phyloP scores from a whole-genome alignment of 2,888 invertebrate species.

The Miltochrista miniata region DNA sequence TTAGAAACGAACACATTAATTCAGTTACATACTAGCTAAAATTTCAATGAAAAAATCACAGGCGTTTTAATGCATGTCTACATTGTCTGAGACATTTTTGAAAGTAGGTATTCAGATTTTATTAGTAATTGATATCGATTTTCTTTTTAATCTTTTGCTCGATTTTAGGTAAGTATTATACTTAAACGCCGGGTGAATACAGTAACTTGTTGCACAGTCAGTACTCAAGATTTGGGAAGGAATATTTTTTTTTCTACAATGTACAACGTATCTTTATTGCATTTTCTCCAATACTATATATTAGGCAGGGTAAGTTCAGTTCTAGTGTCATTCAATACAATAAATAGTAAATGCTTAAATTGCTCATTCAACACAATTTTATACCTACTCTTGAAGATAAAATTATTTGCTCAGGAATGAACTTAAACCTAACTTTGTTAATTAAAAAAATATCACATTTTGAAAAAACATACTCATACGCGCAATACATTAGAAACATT shows the following conservation, averaged over 20 bases:
- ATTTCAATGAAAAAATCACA: too few relatives aligned
- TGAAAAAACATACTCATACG: conserved; percentile 45
- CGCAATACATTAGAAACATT: conserved; percentile 12
- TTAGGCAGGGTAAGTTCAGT: conserved; percentile 27
- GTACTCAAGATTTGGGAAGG: conserved; percentile 8
- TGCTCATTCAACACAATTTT: conserved; percentile 21
- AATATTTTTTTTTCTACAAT: too few relatives aligned
- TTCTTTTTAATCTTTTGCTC: too few relatives aligned
- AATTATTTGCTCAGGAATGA: conserved; percentile 42
- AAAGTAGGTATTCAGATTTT: too few relatives aligned
- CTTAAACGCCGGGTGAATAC: not conserved
- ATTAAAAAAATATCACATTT: conserved; percentile 62
- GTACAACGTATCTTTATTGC: too few relatives aligned
- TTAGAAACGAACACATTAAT: too few relatives aligned
- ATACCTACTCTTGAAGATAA: conserved; percentile 20
- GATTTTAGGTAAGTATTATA: not conserved
- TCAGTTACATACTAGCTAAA: too few relatives aligned
- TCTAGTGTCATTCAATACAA: conserved; percentile 32
- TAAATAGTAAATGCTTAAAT: conserved; percentile 54
- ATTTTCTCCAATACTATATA: not conserved
- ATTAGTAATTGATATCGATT: too few relatives aligned
- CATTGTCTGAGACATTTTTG: too few relatives aligned
- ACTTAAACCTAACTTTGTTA: conserved; percentile 41
- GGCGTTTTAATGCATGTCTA: too few relatives aligned
- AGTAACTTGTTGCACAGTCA: conserved; percentile 20